These are phyloP conservation scores for Ursus arctos DNA, from an alignment of 2,113 vertebrate genomes.

Conservation along the genomic window DNA sequence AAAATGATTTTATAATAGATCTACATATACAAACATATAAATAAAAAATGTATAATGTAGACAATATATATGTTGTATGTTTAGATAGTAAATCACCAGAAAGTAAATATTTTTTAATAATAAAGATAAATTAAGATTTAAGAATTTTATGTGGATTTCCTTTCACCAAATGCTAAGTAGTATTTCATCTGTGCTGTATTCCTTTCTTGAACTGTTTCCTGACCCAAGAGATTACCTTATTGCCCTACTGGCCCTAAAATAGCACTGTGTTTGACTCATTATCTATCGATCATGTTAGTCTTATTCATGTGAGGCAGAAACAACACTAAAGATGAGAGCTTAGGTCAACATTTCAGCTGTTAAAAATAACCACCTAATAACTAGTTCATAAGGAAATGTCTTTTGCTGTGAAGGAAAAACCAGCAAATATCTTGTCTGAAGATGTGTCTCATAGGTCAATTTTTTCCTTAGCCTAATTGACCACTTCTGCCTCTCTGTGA, in stretches of 20 bases:
- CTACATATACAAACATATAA: not conserved
- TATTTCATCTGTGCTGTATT: constrained; percentile 7
- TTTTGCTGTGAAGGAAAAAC: not conserved
- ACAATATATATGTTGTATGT: not conserved
- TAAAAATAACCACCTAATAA: not conserved
- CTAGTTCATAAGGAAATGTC: not conserved
- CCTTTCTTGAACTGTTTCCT: constrained; percentile 46
- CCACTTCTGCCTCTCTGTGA: not conserved
- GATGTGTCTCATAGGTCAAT: not conserved
- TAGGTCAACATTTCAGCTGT: constrained; percentile 41
- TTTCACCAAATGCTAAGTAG: constrained; percentile 27
- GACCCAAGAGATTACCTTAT: not conserved
- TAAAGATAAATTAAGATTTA: constrained; percentile 32
- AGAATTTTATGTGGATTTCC: not conserved
- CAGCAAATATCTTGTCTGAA: not conserved
- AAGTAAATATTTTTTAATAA: constrained; percentile 12
- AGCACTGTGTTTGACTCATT: constrained; percentile 8
- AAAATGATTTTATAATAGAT: constrained; percentile 27
- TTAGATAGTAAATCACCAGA: constrained; percentile 7
- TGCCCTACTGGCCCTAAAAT: constrained; percentile 17
- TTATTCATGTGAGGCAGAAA: constrained; percentile 28
- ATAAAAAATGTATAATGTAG: not conserved
- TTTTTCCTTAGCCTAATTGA: constrained; percentile 6
- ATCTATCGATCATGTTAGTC: constrained; percentile 8
- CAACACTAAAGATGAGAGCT: not conserved